Conservation (phyloP, 1,140 invertebrate species). For the Ditylenchus dipsaci region DNA sequence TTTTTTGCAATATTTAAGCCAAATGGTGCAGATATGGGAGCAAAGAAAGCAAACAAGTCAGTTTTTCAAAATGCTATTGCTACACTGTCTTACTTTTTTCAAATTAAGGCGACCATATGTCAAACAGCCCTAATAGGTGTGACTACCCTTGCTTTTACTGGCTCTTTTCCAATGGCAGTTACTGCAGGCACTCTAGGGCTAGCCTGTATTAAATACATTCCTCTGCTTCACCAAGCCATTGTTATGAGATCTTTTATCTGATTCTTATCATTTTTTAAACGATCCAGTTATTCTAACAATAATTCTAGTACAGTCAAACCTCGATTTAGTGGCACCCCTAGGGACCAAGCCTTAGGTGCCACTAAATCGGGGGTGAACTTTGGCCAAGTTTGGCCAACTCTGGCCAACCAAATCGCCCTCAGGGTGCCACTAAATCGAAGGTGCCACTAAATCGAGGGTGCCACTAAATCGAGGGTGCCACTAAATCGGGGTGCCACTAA, state of each 20-base stretch:
- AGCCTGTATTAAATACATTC: not conserved
- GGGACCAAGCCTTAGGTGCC: no score
- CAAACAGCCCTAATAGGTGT: not conserved
- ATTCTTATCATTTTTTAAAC: not conserved
- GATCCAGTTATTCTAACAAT: no score
- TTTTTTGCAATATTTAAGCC: not conserved
- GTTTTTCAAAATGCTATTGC: not conserved
- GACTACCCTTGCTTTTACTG: not conserved
- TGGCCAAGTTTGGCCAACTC: no score
- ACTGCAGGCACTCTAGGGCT: not conserved
- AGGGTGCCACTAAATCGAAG: no score
- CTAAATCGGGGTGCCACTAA: no score
- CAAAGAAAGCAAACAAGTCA: not conserved
- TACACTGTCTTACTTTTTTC: not conserved
- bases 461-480: no score
- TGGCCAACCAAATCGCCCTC: no score
- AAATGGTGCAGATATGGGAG: conserved; percentile 1
- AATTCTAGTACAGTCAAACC: no score
- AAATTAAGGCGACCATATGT: not conserved
- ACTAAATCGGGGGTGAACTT: no score
- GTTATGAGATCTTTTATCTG: not conserved
- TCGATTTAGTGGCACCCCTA: no score
- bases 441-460: no score
- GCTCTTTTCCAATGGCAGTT: not conserved
- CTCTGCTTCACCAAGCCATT: not conserved